Evolutionary conservation across 2,888 invertebrate species (phyloP).

Genomic region (Myopa tessellatipennis): DNA sequence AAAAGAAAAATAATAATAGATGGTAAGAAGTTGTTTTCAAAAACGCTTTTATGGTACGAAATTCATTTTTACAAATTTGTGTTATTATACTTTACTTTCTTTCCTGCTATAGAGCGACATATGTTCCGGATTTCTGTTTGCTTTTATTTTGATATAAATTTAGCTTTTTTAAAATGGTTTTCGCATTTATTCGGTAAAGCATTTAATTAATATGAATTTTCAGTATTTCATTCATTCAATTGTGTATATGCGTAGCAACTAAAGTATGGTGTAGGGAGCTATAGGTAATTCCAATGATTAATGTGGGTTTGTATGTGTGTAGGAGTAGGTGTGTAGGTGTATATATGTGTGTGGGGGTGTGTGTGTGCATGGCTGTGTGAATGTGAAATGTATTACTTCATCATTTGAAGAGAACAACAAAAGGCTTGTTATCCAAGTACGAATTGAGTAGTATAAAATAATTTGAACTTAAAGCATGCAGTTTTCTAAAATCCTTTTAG

Average conservation of each 20-base stretch:
- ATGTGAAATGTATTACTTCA: too few species aligned
- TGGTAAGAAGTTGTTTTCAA: conserved; percentile 20
- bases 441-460: conserved; percentile 9
- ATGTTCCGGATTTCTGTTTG: conserved; percentile 1
- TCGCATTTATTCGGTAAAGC: not conserved
- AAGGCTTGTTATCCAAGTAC: conserved; percentile 5
- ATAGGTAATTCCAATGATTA: not conserved
- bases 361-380: too few species aligned
- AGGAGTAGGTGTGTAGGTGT: not conserved
- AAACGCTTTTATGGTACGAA: conserved; percentile 17
- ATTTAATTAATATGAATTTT: not conserved
- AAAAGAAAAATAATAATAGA: conserved; percentile 26
- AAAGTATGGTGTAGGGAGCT: not conserved
- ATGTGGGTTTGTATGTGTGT: not conserved
- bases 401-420: not conserved
- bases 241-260: not conserved
- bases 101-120: conserved; percentile 22
- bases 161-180: not conserved
- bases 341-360: too few species aligned
- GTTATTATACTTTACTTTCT: conserved; percentile 16
- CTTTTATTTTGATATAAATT: not conserved
- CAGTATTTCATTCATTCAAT: not conserved
- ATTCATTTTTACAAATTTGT: conserved; percentile 27
- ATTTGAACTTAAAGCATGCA: conserved; percentile 30
- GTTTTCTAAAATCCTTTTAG: not conserved